Percentiles rank a stretch among this genome's conserved stretches.
Conservation (phyloP, 2,113 vertebrate genomes). For the Eubucco bourcierii region DNA sequence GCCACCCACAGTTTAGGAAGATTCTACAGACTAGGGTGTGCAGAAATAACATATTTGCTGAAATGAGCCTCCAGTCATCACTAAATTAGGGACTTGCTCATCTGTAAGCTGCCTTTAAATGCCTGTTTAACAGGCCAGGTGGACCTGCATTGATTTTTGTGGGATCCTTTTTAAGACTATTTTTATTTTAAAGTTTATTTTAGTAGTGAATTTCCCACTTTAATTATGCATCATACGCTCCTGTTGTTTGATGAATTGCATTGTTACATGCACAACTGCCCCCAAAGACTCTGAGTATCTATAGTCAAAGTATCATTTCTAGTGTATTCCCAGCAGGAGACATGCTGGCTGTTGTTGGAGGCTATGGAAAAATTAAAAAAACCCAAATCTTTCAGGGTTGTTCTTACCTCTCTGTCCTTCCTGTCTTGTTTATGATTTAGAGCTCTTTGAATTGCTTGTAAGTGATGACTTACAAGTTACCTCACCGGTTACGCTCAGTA, state of each 20-base stretch:
- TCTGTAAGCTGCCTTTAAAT: background rate
- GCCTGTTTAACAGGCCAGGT: background rate
- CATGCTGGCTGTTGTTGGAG: background rate
- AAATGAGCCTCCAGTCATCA: background rate
- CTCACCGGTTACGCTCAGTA: background rate
- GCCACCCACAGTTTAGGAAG: background rate
- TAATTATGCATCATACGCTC: background rate
- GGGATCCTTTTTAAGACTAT: background rate
- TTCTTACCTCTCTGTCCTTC: background rate
- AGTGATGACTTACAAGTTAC: background rate
- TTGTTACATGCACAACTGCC: background rate
- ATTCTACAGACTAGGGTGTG: background rate
- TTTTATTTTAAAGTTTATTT: background rate
- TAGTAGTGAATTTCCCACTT: background rate
- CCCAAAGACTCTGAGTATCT: background rate
- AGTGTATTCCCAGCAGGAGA: background rate
- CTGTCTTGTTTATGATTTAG: background rate
- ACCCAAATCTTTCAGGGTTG: background rate
- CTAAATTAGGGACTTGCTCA: background rate
- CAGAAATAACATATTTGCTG: background rate
- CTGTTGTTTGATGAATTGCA: background rate
- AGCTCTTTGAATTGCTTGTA: background rate
- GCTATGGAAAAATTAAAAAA: background rate
- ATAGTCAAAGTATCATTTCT: background rate
- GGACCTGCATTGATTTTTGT: background rate